phyloP scores from a whole-genome alignment of 2,888 invertebrate genomes.

The Steromphala cineraria region DNA sequence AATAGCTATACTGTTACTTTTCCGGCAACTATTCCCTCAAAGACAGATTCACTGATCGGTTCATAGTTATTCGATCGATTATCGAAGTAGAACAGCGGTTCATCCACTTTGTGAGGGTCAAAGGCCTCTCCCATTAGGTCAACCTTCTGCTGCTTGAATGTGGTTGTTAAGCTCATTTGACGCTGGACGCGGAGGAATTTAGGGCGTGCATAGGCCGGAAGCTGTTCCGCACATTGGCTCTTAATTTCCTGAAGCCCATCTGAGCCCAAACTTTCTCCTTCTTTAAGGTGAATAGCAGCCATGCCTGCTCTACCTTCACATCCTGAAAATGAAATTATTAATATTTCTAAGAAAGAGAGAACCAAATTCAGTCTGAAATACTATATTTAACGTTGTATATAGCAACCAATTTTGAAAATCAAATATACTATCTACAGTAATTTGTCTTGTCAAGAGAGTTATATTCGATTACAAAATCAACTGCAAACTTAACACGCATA shows the following conservation, averaged over 20 bases:
- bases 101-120: slow-evolving; percentile 40
- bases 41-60: slow-evolving; percentile 24
- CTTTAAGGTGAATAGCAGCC: slow-evolving; percentile 54
- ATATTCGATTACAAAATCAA: too few species aligned
- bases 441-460: too few species aligned
- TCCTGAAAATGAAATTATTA: slow-evolving; percentile 34
- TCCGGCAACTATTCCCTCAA: background rate
- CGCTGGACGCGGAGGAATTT: slow-evolving; percentile 54
- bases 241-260: slow-evolving; percentile 40
- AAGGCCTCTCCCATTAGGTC: slow-evolving; percentile 58
- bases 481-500: too few species aligned
- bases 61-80: slow-evolving; percentile 39
- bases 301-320: slow-evolving; percentile 60
- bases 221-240: slow-evolving; percentile 42
- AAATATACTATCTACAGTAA: too few species aligned
- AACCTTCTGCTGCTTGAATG: slow-evolving; percentile 61
- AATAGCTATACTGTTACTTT: background rate
- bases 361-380: too few species aligned
- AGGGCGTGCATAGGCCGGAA: slow-evolving; percentile 63
- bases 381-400: too few species aligned
- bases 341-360: too few species aligned
- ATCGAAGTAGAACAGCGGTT: slow-evolving; percentile 52
- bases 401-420: too few species aligned
- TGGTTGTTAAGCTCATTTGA: slow-evolving; percentile 52
- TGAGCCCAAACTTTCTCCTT: slow-evolving; percentile 29